Evolutionary conservation across 1,140 invertebrate species (phyloP), one percentile per base, ranked within the genome.

Genomic region (Campoletis sonorensis): DNA sequence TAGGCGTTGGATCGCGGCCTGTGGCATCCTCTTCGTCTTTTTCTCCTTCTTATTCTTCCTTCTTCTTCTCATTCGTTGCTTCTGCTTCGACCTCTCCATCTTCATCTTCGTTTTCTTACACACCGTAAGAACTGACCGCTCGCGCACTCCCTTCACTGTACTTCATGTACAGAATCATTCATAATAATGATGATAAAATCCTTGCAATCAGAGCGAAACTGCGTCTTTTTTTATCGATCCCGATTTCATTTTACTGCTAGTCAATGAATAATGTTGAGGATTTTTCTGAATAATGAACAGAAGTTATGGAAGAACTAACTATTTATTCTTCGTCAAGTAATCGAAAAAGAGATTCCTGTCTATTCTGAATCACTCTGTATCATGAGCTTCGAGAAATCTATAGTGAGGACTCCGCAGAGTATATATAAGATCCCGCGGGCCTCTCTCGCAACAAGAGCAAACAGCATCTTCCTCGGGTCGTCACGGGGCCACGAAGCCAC

Each of bases 401-500:
- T 16, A 68, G 33, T 71, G 33, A 26, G 51, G 13, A 76, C 45
- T 80, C 45, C 21, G 23, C 26, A 18, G 49, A n/a, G 68, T 72
- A 58, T 68, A 37, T 49, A 54, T 82, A 64, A 84, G 78, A 64
- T 82, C 78, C 79, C 58, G 58, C 64, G 61, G 70, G 49, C 49
- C 81, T 81, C 83, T 88, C 86, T 85, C 86, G 85, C 87, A 90
- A 90, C 89, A 90, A 88, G 87, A 90, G 87, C 88, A 90, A 90
- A 91, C 86, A 89, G 87, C 85, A 78, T 75, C 76, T 85, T 80
- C 84, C 79, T 82, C 83, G 85, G 89, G 87, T 89, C 90, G 90
- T 90, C 89, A 91, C 86, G 88, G 89, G 89, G 88, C 88, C 85
- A 87, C 84, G 85, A 81, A 90, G 87, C 88, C 87, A 88, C 87